phyloP scores from a whole-genome alignment of 2,113 vertebrate genomes.

The Sinocyclocheilus maitianheensis region DNA sequence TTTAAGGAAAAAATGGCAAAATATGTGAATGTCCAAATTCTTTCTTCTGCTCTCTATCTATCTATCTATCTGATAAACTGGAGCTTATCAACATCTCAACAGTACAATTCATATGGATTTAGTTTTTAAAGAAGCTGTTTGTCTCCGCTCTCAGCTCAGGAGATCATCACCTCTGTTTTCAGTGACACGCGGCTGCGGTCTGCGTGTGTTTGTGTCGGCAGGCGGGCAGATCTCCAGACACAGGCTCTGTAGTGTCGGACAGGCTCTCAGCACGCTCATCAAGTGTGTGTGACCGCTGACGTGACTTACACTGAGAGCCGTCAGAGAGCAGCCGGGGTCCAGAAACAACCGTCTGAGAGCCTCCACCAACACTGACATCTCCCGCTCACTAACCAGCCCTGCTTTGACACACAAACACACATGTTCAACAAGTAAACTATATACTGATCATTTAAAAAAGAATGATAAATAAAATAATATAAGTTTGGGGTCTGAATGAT shows the following conservation, averaged over 20 bases:
- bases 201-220: not conserved
- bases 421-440: not conserved
- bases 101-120: not conserved
- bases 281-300: constrained; percentile 38
- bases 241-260: constrained; percentile 39
- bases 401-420: constrained; percentile 10
- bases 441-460: not conserved
- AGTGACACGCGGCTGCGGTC: not conserved
- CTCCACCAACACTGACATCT: constrained; percentile 47
- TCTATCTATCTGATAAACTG: not conserved
- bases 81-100: not conserved
- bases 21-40: not conserved
- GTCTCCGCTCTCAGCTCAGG: not conserved
- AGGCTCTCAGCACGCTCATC: constrained; percentile 34
- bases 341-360: constrained; percentile 50
- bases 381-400: constrained; percentile 44
- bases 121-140: not conserved
- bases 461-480: too few relatives aligned
- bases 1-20: not conserved
- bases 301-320: constrained; percentile 42
- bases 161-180: constrained; percentile 11
- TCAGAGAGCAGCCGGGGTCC: constrained; percentile 48
- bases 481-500: too few relatives aligned
- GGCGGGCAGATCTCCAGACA: constrained; percentile 46
- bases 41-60: not conserved